Conservation (phyloP, 2,888 invertebrate species). For the Psylliodes chrysocephalus region DNA sequence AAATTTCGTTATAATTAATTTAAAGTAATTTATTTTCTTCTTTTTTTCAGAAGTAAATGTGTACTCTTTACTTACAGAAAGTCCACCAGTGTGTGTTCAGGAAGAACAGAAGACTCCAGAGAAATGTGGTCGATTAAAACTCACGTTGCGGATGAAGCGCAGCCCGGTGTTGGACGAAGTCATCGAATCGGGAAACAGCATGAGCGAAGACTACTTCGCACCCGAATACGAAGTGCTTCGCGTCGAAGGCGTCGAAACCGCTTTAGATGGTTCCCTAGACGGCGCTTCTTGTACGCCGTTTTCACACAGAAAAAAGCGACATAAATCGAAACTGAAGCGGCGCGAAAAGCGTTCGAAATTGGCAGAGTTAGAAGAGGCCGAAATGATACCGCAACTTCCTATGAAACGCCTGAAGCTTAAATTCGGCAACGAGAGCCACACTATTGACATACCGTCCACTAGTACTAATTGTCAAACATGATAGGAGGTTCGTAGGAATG, state of each 20-base stretch:
- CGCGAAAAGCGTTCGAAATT: conserved; percentile 55
- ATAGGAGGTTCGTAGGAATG: conserved; percentile 2
- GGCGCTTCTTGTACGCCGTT: conserved; percentile 61
- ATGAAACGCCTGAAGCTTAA: conserved; percentile 88
- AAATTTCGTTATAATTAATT: no score
- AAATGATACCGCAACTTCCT: conserved; percentile 70
- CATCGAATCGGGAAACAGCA: conserved; percentile 80
- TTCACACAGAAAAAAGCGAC: conserved; percentile 71
- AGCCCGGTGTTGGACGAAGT: conserved; percentile 87
- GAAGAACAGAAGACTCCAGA: conserved; percentile 53
- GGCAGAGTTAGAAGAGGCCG: conserved; percentile 52
- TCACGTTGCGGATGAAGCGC: conserved; percentile 87
- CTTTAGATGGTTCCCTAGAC: conserved; percentile 49
- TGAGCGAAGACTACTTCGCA: conserved; percentile 73
- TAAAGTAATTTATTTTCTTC: no score
- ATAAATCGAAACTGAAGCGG: conserved; percentile 68
- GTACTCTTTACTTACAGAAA: no score
- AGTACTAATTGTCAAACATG: conserved; percentile 56
- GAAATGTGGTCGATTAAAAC: conserved; percentile 70
- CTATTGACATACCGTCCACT: conserved; percentile 87
- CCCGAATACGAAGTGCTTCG: conserved; percentile 87
- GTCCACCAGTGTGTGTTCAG: conserved; percentile 50
- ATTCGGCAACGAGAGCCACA: conserved; percentile 89
- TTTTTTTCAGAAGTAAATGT: no score
- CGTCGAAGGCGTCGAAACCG: conserved; percentile 75